Base-by-base conservation (phyloP, 1,140 invertebrate species). In the Vanessa tameamea region DNA sequence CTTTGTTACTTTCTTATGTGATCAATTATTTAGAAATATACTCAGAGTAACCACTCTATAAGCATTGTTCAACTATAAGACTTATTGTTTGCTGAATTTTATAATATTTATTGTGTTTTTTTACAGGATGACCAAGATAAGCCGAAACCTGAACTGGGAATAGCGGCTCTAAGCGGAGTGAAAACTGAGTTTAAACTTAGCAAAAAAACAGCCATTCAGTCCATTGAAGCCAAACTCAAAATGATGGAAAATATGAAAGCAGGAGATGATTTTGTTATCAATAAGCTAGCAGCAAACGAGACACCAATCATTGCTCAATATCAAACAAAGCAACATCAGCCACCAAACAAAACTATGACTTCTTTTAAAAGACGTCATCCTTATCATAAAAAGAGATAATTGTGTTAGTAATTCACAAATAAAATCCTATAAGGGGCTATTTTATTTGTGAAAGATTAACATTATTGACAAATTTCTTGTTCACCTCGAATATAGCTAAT, bases 151-250 rank as follows among this genome's bases (percentile, higher is more conserved):
- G 94, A 96, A 81, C 91, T 97, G 55, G 95, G 96, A 69, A 97
- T 97, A 80, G 95, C 96, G 63, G 96, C 95, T 2, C 83, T 97
- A 75, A 95, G 95, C 4, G 96, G 96, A 70, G 94, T 95, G 16
- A 96, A 96, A 79, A 94, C 94, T 59, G 95, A 95, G 74, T 90
- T 94, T 74, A 95, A 95, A 87, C 93, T 96, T 47, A 97, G 96
- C 87, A 95, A 95, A 79, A 94, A 95, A 82, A 95, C 95, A 37
- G 96, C 97, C 73, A 98, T 98, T 78, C 95, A 97, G 82, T 97
- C 97, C 3, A 98, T 98, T 74, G 97, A 98, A 88, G 96, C 96
- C 2, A 98, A 98, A 90, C 89, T 98, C 3, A 97, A 97, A 82
- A 91, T 96, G 81, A 96, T 97, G 95, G 95, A 96, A 76, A 94